Evolutionary conservation across 2,888 invertebrate genomes (phyloP).

Genomic region (Agrochola lota): DNA sequence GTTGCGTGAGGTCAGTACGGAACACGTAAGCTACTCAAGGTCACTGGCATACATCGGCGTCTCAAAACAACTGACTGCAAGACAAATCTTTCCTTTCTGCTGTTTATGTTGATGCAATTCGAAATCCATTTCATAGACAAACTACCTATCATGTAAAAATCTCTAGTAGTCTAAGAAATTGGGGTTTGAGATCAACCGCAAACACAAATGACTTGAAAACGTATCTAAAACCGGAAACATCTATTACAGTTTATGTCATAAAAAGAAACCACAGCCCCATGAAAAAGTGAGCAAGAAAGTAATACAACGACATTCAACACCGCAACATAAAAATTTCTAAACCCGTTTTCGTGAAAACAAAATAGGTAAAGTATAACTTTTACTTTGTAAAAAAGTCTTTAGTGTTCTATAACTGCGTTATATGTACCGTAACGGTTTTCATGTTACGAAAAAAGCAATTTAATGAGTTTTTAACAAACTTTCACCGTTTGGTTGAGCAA

Average conservation of each 20-base stretch:
- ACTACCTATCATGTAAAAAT: background rate
- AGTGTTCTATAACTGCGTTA: slow-evolving; percentile 59
- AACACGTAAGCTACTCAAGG: no score
- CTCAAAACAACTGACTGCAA: background rate
- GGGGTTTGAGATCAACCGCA: background rate
- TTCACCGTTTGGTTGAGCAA: slow-evolving; percentile 77
- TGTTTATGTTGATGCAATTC: background rate
- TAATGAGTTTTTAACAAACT: slow-evolving; percentile 76
- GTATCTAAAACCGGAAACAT: background rate
- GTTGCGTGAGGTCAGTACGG: no score
- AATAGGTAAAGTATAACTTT: slow-evolving; percentile 55
- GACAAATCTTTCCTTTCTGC: background rate
- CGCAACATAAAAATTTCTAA: slow-evolving; percentile 45
- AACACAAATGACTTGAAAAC: slow-evolving; percentile 4
- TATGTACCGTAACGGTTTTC: slow-evolving; percentile 78
- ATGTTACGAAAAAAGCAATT: slow-evolving; percentile 77
- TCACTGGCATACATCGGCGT: no score
- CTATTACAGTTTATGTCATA: background rate
- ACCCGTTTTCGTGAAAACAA: slow-evolving; percentile 52
- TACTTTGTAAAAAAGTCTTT: slow-evolving; percentile 57
- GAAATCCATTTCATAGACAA: background rate
- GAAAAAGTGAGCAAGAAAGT: slow-evolving; percentile 12
- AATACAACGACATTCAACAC: slow-evolving; percentile 39
- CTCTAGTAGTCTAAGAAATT: background rate
- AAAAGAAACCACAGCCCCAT: slow-evolving; percentile 9